Percentiles rank a stretch among this genome's conserved stretches.
Conservation (phyloP, 2,888 invertebrate species). For the Himalopsyche tibetana region DNA sequence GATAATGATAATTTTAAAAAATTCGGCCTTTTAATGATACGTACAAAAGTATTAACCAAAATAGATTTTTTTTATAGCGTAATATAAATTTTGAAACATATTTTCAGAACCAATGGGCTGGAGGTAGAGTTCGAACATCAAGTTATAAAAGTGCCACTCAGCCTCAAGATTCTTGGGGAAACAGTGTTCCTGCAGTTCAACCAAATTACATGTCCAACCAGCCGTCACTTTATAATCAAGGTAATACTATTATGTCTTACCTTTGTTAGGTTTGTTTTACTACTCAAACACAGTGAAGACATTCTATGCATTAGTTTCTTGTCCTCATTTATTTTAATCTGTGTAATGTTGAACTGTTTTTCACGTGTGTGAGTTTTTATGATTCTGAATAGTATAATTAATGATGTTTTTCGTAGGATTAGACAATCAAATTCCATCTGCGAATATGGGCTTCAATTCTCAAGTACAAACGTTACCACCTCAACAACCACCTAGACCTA, state of each 20-base stretch:
- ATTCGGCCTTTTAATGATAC: too few relatives aligned
- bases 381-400: slow-evolving; percentile 61
- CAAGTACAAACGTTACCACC: slow-evolving; percentile 61
- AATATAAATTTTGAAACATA: not conserved
- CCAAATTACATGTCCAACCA: slow-evolving; percentile 54
- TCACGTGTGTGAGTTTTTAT: not conserved
- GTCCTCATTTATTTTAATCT: not conserved
- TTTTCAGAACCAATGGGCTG: slow-evolving; percentile 59
- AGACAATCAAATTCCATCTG: slow-evolving; percentile 68
- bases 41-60: too few relatives aligned
- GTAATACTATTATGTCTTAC: slow-evolving; percentile 44
- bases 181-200: not conserved
- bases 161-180: slow-evolving; percentile 62
- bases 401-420: slow-evolving; percentile 70
- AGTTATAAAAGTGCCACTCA: slow-evolving; percentile 62
- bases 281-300: not conserved
- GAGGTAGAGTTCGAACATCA: slow-evolving; percentile 61
- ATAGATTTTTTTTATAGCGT: too few relatives aligned
- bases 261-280: not conserved
- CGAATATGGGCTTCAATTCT: slow-evolving; percentile 49
- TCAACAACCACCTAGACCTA: slow-evolving; percentile 63
- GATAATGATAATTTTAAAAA: too few relatives aligned
- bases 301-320: not conserved
- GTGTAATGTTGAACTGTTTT: not conserved
- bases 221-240: slow-evolving; percentile 56